Conservation (phyloP, 2,888 invertebrate species). For the Molanna angustata region DNA sequence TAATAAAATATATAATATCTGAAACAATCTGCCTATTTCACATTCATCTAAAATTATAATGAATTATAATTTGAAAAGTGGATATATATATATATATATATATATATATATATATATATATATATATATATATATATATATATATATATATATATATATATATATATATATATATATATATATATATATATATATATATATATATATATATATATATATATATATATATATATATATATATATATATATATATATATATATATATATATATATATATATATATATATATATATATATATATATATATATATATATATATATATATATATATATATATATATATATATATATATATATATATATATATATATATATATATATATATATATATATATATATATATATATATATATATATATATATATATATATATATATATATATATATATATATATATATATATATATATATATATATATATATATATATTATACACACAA, state of each 20-base stretch:
- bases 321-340: background rate
- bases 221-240: background rate
- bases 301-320: background rate
- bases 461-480: background rate
- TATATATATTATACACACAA: background rate
- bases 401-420: conserved; percentile 24
- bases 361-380: conserved; percentile 17
- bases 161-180: background rate
- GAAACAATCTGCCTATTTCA: no score
- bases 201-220: background rate
- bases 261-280: background rate
- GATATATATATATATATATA: background rate
- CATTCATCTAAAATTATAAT: no score
- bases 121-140: background rate
- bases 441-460: conserved; percentile 11
- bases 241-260: background rate
- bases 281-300: background rate
- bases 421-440: conserved; percentile 20
- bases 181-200: background rate
- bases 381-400: conserved; percentile 23
- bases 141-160: background rate
- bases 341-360: background rate
- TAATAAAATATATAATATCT: no score
- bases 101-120: conserved; percentile 1
- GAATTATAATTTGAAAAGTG: no score